Evolutionary conservation across 1,140 invertebrate species (phyloP).

Genomic region (Penaeus chinensis): DNA sequence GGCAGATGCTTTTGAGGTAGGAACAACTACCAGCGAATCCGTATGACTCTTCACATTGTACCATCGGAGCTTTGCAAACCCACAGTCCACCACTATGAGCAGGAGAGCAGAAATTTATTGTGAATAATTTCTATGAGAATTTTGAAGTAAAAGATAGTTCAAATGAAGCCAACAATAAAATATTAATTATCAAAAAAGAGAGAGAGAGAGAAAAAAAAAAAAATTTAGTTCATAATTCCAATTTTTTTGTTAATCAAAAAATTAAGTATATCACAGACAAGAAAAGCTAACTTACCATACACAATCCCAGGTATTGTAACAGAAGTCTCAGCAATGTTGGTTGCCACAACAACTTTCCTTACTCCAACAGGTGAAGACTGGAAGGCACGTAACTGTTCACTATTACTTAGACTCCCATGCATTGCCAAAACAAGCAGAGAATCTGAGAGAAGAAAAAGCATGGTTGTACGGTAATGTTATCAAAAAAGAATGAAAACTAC

Average conservation of each 20-base stretch:
- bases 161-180: neutral
- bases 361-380: constrained; percentile 78
- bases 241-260: neutral
- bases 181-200: neutral
- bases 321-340: constrained; percentile 98
- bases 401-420: constrained; percentile 88
- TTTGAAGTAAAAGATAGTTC: neutral
- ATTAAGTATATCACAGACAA: neutral
- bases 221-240: too few species aligned
- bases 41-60: constrained; percentile 87
- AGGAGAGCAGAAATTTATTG: neutral
- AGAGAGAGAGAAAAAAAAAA: too few species aligned
- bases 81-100: constrained; percentile 88
- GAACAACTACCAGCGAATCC: constrained; percentile 86
- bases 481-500: neutral
- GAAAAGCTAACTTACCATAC: constrained; percentile 75
- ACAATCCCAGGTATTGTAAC: constrained; percentile 91
- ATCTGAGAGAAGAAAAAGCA: neutral
- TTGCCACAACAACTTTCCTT: constrained; percentile 93
- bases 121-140: neutral
- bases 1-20: constrained; percentile 90
- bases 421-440: constrained; percentile 80
- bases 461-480: too few species aligned
- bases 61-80: constrained; percentile 91
- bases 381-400: constrained; percentile 91